These are phyloP conservation scores for Aphaenogaster ashmeadi DNA, from an alignment of 1,140 invertebrate species.

Conservation along the genomic window DNA sequence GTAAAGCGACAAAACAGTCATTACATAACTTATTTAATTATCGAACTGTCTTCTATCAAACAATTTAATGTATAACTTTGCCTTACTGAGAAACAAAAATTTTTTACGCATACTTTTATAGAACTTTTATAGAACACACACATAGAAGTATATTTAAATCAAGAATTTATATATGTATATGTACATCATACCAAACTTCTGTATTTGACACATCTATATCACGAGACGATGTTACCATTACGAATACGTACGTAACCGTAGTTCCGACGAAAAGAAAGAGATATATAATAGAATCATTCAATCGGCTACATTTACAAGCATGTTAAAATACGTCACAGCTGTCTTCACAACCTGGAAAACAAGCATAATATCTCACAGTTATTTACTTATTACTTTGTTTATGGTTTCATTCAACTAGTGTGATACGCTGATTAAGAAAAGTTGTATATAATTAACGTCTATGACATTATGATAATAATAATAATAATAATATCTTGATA, in stretches of 20 bases:
- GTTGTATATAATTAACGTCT: not conserved
- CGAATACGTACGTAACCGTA: not conserved
- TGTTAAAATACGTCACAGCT: conserved; percentile 76
- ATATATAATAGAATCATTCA: conserved; percentile 53
- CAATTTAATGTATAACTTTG: not conserved
- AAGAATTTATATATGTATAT: not conserved
- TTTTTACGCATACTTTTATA: not conserved
- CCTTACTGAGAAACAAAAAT: not conserved
- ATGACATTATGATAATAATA: not conserved
- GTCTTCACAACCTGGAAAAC: conserved; percentile 74
- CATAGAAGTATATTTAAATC: conserved; percentile 21
- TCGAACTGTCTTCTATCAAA: not conserved
- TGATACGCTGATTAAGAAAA: not conserved
- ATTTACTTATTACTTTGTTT: conserved; percentile 11
- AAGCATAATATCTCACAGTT: not conserved
- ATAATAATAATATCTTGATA: not conserved
- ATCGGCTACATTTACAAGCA: conserved; percentile 58
- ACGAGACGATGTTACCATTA: conserved; percentile 1
- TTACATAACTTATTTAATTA: not conserved
- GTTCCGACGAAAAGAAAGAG: not conserved
- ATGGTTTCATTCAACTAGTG: not conserved
- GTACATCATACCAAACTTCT: conserved; percentile 5
- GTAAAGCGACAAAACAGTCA: not conserved
- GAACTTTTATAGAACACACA: not conserved
- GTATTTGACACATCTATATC: conserved; percentile 27